Conservation (phyloP, 2,113 vertebrate species). For the Morphnarchus princeps region DNA sequence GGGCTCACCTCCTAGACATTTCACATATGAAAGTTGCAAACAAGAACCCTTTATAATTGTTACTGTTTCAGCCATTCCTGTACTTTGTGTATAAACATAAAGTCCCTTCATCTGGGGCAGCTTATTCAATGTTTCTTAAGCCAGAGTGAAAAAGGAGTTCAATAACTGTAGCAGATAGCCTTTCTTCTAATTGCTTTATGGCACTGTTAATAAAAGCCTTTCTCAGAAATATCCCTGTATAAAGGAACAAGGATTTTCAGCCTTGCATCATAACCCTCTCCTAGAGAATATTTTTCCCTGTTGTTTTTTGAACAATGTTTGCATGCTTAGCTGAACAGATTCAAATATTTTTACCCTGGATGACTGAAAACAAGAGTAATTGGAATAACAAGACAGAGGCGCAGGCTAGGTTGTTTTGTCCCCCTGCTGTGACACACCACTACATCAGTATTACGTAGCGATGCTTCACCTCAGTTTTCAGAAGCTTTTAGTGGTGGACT, state of each 20-base stretch:
- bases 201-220: neutral
- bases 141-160: neutral
- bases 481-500: neutral
- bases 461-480: neutral
- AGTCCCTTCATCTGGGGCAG: neutral
- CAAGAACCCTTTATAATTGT: neutral
- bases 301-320: neutral
- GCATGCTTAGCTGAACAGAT: conserved; percentile 33
- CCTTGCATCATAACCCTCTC: neutral
- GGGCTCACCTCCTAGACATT: neutral
- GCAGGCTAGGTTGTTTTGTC: neutral
- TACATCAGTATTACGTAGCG: fast-evolving
- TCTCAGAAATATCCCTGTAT: neutral
- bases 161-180: neutral
- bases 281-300: neutral
- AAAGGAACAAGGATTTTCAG: neutral
- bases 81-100: neutral
- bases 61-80: neutral
- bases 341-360: conserved; percentile 15
- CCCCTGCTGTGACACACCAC: neutral
- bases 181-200: conserved; percentile 6
- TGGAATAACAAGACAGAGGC: neutral
- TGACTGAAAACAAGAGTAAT: conserved; percentile 39
- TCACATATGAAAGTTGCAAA: neutral
- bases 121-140: neutral